phyloP scores from a whole-genome alignment of 2,797 vertebrate genomes.

The Megalops cyprinoides region DNA sequence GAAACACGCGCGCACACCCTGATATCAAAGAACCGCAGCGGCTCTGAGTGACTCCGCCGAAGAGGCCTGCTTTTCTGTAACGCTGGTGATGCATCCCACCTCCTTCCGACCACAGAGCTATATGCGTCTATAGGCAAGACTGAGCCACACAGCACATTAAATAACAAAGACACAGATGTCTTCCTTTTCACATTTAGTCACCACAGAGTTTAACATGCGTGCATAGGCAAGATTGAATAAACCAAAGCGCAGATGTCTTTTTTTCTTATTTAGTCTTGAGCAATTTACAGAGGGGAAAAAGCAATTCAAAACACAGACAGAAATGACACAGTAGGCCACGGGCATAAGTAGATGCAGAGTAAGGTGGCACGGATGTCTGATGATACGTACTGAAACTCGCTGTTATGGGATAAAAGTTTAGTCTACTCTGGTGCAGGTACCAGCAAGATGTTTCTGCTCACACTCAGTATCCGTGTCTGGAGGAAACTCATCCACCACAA shows the following conservation, averaged over 20 bases:
- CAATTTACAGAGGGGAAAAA: not conserved
- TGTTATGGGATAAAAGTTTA: not conserved
- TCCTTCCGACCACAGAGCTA: not conserved
- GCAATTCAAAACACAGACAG: not conserved
- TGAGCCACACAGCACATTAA: not conserved
- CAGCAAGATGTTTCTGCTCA: not conserved
- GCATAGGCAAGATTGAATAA: no score
- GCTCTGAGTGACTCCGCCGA: not conserved
- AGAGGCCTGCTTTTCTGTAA: not conserved
- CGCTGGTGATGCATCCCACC: no score
- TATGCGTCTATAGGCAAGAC: not conserved
- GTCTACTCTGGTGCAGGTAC: not conserved
- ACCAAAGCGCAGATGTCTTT: no score
- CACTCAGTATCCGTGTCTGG: not conserved
- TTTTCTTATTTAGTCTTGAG: no score
- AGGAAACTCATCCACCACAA: conserved; percentile 1
- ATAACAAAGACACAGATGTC: no score
- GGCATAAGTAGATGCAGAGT: not conserved
- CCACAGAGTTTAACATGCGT: no score
- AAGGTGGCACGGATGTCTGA: not conserved
- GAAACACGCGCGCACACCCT: not conserved
- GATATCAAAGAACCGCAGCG: not conserved
- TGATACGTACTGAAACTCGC: not conserved
- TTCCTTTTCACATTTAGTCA: no score
- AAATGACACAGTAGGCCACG: not conserved